Conservation (phyloP, 2,113 vertebrate genomes). For the Chlorodrepanis virens region DNA sequence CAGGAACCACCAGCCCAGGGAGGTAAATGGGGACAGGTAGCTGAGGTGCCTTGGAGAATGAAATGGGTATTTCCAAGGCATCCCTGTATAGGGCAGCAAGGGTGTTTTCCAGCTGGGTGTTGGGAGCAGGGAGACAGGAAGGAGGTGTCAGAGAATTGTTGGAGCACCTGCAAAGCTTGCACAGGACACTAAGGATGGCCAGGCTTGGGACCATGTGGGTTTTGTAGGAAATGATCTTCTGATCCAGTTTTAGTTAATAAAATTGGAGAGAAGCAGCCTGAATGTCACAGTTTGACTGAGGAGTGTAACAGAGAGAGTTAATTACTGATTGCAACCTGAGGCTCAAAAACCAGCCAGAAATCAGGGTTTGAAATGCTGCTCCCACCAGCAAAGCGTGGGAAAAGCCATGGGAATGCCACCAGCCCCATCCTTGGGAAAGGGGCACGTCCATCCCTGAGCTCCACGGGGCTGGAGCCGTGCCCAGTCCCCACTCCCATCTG, state of each 20-base stretch:
- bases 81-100: neutral
- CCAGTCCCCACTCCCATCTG: neutral
- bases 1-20: neutral
- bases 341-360: neutral
- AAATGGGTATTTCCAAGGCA: rapidly evolving
- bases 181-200: neutral
- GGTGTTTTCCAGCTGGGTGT: neutral
- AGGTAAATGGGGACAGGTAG: neutral
- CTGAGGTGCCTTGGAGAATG: neutral
- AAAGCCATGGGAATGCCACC: neutral
- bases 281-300: neutral
- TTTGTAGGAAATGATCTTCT: neutral
- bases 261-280: neutral
- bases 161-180: neutral
- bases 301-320: neutral
- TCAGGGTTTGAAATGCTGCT: neutral
- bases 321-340: neutral
- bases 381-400: neutral
- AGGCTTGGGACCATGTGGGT: rapidly evolving
- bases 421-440: neutral
- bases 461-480: rapidly evolving
- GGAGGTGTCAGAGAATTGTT: neutral
- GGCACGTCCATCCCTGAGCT: neutral
- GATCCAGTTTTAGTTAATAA: neutral
- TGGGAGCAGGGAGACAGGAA: neutral